Conservation (phyloP, 2,888 invertebrate species). For the Phorcus lineatus region DNA sequence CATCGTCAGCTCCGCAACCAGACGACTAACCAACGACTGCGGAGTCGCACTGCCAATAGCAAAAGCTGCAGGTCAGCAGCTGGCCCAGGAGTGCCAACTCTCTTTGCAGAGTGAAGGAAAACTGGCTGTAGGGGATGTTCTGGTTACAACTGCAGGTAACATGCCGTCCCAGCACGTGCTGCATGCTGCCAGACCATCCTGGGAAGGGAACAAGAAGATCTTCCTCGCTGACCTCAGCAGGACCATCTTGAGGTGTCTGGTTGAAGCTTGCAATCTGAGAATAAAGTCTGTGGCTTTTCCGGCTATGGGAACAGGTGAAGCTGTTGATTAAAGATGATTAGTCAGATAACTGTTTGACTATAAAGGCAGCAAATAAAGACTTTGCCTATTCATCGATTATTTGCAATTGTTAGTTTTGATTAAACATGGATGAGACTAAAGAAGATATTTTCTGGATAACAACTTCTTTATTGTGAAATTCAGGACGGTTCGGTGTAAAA, state of each 20-base stretch:
- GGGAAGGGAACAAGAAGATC: constrained; percentile 36
- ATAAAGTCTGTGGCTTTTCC: constrained; percentile 46
- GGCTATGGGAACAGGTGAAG: constrained; percentile 49
- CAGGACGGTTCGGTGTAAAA: no score
- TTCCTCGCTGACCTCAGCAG: constrained; percentile 42
- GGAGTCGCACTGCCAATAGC: neutral
- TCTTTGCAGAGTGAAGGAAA: neutral
- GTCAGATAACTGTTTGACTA: no score
- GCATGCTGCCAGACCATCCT: constrained; percentile 47
- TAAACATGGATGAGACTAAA: no score
- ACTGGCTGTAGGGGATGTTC: constrained; percentile 12
- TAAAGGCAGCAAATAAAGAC: no score
- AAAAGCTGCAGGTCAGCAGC: neutral
- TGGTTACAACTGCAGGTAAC: constrained; percentile 37
- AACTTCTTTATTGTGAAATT: no score
- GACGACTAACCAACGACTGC: neutral
- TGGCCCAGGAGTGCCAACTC: neutral
- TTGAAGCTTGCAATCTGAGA: constrained; percentile 27
- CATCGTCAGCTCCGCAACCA: neutral
- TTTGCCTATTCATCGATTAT: no score
- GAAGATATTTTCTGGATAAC: no score
- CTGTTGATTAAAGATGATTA: no score
- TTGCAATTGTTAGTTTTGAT: no score
- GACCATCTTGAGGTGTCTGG: constrained; percentile 42
- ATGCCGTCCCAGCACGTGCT: constrained; percentile 34